Conservation (phyloP, 2,113 vertebrate species). For the Scytalopus superciliaris region DNA sequence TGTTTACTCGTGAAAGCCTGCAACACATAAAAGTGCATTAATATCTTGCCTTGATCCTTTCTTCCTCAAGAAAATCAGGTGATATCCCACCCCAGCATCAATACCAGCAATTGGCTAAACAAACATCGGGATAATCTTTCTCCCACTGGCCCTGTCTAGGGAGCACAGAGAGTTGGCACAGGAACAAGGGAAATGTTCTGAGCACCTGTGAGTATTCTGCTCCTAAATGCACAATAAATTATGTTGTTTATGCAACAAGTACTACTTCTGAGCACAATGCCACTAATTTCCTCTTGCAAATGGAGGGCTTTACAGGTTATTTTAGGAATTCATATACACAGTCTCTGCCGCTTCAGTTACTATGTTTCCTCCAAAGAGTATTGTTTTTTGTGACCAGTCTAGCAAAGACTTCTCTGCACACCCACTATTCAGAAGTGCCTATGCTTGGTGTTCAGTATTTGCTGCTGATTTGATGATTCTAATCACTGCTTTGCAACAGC, state of each 20-base stretch:
- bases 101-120: background rate
- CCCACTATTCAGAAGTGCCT: fast-evolving
- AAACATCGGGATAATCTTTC: background rate
- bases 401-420: background rate
- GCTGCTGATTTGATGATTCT: background rate
- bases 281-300: background rate
- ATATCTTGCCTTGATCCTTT: background rate
- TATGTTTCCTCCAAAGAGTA: background rate
- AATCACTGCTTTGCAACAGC: background rate
- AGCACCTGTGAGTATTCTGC: background rate
- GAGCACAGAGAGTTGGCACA: fast-evolving
- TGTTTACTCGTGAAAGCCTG: background rate
- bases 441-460: background rate
- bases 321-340: background rate
- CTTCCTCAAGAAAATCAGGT: background rate
- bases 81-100: background rate
- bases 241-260: background rate
- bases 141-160: background rate
- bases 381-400: background rate
- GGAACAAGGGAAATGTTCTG: background rate
- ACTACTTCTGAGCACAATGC: background rate
- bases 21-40: background rate
- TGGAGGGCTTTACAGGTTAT: background rate
- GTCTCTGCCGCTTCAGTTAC: background rate
- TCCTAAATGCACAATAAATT: background rate